Base-by-base conservation (phyloP, 2,797 vertebrate genomes). In the Enteromius paludinosus region DNA sequence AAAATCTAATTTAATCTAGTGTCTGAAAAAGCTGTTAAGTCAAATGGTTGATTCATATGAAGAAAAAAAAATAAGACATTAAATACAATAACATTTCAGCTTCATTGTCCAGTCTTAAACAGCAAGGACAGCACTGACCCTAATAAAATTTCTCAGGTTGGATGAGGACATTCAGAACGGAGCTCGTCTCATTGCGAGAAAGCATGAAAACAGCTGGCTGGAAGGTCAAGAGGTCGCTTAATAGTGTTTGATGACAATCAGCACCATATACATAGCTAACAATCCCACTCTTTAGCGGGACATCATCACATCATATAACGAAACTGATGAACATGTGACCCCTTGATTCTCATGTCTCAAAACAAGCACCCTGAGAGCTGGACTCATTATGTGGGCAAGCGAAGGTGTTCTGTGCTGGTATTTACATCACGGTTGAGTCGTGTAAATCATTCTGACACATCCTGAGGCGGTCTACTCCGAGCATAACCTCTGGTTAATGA, bases 381-480 rank as follows among this genome's bases (percentile, higher is more conserved):
- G 54, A 79, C 64, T 52, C 18, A 86, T 68, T 64, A 45, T 52
- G 59, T 64, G 35, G 33, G 41, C 38, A 45, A 33, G 25, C 59
- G 62, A 54, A 56, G 71, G 14, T 45, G 33, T 38, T 66, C 23
- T 17, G 35, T 76, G 84, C 78, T 59, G 66, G 54, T 43, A 80
- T 61, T 61, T 61, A 61, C 66, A 71, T 61, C 25, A 71, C 0
- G 25, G 2, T 17, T 71, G 5, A 59, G 38, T 14, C 38, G 1
- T 38, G 49, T 80, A 80, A 80, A 80, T 80, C 68, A 83, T 83
- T 77, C 65, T 30, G 66, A 62, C 47, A 61, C 9, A 52, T 77
- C 38, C 35, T 6, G 33, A 80, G 70, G n/a, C 3, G 38, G 41
- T 72, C 43, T 75, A 70, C n/a, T 56, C 41, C 1, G 23, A 54